Evolutionary conservation across 2,888 invertebrate genomes (phyloP).

Genomic region (Tromatobia lineatoria): DNA sequence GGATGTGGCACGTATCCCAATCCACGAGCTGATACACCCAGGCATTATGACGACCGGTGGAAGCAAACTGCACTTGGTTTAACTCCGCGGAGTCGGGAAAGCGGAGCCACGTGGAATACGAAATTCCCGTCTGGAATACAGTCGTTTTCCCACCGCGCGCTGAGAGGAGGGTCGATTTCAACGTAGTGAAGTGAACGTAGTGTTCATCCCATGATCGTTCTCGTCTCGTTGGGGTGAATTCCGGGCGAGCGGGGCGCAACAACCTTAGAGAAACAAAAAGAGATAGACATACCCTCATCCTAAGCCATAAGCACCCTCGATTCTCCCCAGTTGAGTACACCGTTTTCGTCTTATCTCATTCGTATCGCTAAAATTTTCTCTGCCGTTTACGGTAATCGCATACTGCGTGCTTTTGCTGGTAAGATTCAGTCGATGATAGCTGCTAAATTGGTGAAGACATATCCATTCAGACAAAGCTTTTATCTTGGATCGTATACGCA

Average conservation of each 20-base stretch:
- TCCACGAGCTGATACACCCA: slow-evolving; percentile 75
- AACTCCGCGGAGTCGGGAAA: slow-evolving; percentile 73
- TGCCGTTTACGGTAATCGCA: slow-evolving; percentile 60
- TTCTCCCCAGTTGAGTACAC: slow-evolving; percentile 49
- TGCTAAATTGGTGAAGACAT: slow-evolving; percentile 60
- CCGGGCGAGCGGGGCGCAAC: slow-evolving; percentile 37
- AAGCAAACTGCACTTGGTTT: slow-evolving; percentile 80
- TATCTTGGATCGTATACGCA: slow-evolving; percentile 49
- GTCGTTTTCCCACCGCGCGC: slow-evolving; percentile 14
- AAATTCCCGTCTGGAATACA: slow-evolving; percentile 72
- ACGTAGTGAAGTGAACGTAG: slow-evolving; percentile 24
- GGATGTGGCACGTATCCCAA: slow-evolving; percentile 78
- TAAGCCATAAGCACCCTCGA: slow-evolving; percentile 36
- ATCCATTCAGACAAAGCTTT: slow-evolving; percentile 45
- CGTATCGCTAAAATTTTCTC: slow-evolving; percentile 61
- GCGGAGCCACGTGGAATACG: slow-evolving; percentile 76
- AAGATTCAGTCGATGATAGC: slow-evolving; percentile 55
- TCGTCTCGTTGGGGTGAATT: slow-evolving; percentile 53
- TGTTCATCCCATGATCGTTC: slow-evolving; percentile 58
- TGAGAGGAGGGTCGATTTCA: slow-evolving; percentile 46
- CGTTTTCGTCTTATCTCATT: slow-evolving; percentile 66
- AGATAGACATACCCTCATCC: slow-evolving; percentile 4
- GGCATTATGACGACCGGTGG: slow-evolving; percentile 77
- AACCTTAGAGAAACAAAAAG: slow-evolving; percentile 26
- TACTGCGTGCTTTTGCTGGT: slow-evolving; percentile 60